These are phyloP conservation scores for Drosophila suboccidentalis DNA, from an alignment of 2,888 invertebrate species.

Conservation along the genomic window DNA sequence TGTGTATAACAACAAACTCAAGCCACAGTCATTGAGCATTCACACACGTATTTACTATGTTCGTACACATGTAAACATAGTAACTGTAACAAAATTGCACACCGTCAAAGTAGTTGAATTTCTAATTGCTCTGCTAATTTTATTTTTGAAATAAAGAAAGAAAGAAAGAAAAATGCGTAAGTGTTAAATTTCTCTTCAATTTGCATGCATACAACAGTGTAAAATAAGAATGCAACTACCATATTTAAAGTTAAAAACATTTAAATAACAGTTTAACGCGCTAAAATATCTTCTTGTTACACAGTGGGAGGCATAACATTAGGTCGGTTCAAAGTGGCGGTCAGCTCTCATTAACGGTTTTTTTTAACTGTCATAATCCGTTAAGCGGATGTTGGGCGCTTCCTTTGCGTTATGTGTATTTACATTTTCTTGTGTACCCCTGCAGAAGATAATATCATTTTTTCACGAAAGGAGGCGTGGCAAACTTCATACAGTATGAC, in stretches of 20 bases:
- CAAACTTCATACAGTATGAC: no score
- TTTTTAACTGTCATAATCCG: no score
- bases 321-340: neutral
- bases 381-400: no score
- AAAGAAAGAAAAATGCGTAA: conserved; percentile 53
- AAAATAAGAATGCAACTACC: neutral
- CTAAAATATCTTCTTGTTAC: neutral
- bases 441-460: no score
- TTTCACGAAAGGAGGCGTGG: no score
- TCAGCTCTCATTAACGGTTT: neutral
- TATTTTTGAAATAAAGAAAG: conserved; percentile 3
- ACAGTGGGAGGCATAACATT: neutral
- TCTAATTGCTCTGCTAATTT: conserved; percentile 9
- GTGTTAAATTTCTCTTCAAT: conserved; percentile 23
- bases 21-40: conserved; percentile 39
- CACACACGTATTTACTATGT: conserved; percentile 31
- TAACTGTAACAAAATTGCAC: conserved; percentile 21
- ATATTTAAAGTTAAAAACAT: neutral
- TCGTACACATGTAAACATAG: conserved; percentile 38
- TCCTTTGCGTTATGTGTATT: no score
- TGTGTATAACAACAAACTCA: conserved; percentile 39
- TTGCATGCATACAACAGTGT: conserved; percentile 7
- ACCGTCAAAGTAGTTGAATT: conserved; percentile 3
- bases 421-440: no score
- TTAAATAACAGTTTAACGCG: neutral